Evolutionary conservation across 2,113 vertebrate species (phyloP), one percentile per base, ranked within the genome.

Genomic region (Acrocephalus kingi): DNA sequence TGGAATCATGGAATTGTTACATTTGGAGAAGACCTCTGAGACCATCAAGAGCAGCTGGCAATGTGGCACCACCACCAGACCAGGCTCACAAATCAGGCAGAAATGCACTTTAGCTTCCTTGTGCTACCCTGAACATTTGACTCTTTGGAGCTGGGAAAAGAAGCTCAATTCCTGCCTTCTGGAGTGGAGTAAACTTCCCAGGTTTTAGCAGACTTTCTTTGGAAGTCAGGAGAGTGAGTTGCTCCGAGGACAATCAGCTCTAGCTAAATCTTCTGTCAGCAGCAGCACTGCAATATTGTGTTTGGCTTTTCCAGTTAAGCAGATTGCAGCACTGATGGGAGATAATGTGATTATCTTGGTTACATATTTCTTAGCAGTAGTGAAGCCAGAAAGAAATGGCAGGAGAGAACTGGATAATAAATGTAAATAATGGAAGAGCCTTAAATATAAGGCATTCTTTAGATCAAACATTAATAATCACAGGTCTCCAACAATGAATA

Each of bases 391-490:
- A 96, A 75, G 24, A 22, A 56, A 74, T 72, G 52, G 79, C 69
- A 91, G 63, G 31, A 90, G 43, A 82, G 88, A 97, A 85, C 54
- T 59, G 82, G 68, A 89, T 97, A 90, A 80, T 94, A 92, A 90
- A 63, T 82, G 39, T 91, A 91, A 93, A 84, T 82, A 95, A 93
- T 68, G 51, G 80, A 66, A 71, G 28, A 95, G 24, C 71, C 71
- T 93, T 89, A 94, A 94, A 92, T 89, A 68, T 58, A 76, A 93
- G 64, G 31, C 88, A 49, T 72, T 85, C 62, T 58, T 90, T 79
- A 95, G 95, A 95, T 95, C 87, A 94, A 96, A 94, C 97, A 96
- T 91, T 94, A 96, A 95, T 93, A 94, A 92, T 93, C 87, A 85
- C 28, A 76, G 76, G 63, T 77, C 96, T 46, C 62, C 78, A 89